These are phyloP conservation scores for Antigone vipio DNA, from an alignment of 2,113 vertebrate species.

Conservation along the genomic window DNA sequence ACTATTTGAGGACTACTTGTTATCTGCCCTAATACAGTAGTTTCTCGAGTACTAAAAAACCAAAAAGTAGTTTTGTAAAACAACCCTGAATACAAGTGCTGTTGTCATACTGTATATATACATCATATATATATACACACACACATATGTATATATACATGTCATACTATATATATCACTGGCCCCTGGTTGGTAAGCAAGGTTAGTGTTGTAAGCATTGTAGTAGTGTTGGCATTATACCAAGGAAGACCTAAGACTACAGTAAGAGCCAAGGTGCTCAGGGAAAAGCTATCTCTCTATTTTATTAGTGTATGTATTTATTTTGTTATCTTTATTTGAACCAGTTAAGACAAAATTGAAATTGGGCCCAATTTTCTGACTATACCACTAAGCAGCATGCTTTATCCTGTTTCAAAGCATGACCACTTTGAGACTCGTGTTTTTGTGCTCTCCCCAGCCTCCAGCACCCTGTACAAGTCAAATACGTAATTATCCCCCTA, in stretches of 20 bases:
- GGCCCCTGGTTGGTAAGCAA: not conserved
- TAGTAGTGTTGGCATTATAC: not conserved
- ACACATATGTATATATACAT: not conserved
- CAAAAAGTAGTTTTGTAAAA: not conserved
- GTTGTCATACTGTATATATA: not conserved
- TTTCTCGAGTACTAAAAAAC: rapidly evolving
- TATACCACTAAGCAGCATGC: not conserved
- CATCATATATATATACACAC: too few species aligned
- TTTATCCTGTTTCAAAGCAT: not conserved
- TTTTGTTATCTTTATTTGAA: not conserved
- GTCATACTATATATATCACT: not conserved
- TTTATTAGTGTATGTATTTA: not conserved
- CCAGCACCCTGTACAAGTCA: not conserved
- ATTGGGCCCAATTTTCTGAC: not conserved
- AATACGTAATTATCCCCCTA: not conserved
- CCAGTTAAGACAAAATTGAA: not conserved
- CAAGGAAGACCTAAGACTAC: not conserved
- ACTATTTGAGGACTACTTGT: not conserved
- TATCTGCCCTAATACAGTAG: not conserved
- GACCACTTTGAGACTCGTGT: not conserved
- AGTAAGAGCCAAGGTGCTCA: not conserved
- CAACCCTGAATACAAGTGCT: not conserved
- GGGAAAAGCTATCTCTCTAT: not conserved
- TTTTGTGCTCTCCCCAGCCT: not conserved
- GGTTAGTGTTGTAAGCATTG: not conserved